phyloP scores from a whole-genome alignment of 2,113 vertebrate genomes.

The Oxyruncus cristatus region DNA sequence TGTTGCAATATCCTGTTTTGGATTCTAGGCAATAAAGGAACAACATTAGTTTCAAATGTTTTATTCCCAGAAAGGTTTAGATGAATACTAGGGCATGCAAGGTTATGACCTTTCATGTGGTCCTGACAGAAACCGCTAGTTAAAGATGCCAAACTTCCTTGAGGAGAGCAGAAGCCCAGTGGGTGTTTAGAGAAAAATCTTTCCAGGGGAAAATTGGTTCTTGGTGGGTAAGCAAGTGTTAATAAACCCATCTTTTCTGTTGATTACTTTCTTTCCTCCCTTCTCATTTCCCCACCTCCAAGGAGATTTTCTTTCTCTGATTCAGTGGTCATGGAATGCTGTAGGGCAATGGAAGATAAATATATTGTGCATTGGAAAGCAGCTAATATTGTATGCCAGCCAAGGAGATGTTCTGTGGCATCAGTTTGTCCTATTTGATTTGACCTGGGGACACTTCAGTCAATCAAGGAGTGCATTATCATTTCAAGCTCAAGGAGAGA shows the following conservation, averaged over 20 bases:
- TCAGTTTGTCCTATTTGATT: not conserved
- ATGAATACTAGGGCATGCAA: not conserved
- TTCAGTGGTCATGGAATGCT: not conserved
- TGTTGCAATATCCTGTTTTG: slow-evolving; percentile 31
- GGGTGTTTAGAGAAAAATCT: not conserved
- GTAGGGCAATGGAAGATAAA: not conserved
- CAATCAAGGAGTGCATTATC: slow-evolving; percentile 30
- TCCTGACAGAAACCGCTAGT: not conserved
- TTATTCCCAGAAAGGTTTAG: slow-evolving; percentile 5
- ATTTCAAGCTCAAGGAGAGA: slow-evolving; percentile 13
- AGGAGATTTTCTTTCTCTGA: not conserved
- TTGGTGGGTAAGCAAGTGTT: slow-evolving; percentile 2
- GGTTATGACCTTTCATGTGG: not conserved
- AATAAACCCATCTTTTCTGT: slow-evolving; percentile 2
- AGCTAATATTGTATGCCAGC: not conserved
- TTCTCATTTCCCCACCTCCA: not conserved
- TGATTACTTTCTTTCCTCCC: not conserved
- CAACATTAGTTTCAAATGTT: not conserved
- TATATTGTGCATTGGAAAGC: not conserved
- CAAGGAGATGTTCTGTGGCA: not conserved
- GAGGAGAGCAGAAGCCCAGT: not conserved
- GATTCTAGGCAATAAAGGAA: slow-evolving; percentile 2
- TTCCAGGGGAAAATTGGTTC: not conserved
- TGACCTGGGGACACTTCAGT: slow-evolving; percentile 4
- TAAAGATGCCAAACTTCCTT: not conserved